Base-by-base conservation (phyloP, 2,888 invertebrate genomes). In the Erannis defoliaria region DNA sequence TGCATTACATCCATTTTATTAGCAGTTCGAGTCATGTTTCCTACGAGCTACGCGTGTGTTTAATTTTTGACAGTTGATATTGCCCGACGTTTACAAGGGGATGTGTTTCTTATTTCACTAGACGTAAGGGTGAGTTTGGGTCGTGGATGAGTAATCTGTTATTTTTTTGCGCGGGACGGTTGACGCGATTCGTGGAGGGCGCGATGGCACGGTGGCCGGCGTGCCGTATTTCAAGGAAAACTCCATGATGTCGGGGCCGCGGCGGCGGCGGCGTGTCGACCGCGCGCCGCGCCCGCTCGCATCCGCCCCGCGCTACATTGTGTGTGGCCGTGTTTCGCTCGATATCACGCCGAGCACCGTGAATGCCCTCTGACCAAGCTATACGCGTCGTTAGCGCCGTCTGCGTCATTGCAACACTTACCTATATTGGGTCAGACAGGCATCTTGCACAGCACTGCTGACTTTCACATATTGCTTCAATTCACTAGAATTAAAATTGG, bases 21-120 rank as follows among this genome's bases (percentile, higher is more conserved):
- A 85, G 84, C 75, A 71, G 83, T 88, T 87, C 86, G 75, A 86
- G 88, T 85, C 88, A 81, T 88, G 88, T 89, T 91, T 90, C 86
- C 88, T 88, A 83, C 83, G 82, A 84, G 83, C 83, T 88, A 86
- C 86, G 89, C 90, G 89, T 90, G 90, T 89, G 83, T 87, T 88
- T 90, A 89, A 90, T 93, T 93, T 93, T 93, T 93, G 93, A 93
- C 93, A 93, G 93, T 93, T 93, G 92, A 90, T 89, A 93, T 91
- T 88, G 74, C 82, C 85, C 77, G 66, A 62, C 51, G 18, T 56
- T 66, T 75, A 68, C 85, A 88, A 80, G 78, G 86, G 71, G 88
- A 82, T 85, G 77, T 90, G 75, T 77, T 78, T 86, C 90, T 85
- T 93, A 90, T 71, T 62, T 8, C 1, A 16, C 42, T 65, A 1